phyloP scores from a whole-genome alignment of 2,888 invertebrate species.

The Zygothrica quintamaculata region DNA sequence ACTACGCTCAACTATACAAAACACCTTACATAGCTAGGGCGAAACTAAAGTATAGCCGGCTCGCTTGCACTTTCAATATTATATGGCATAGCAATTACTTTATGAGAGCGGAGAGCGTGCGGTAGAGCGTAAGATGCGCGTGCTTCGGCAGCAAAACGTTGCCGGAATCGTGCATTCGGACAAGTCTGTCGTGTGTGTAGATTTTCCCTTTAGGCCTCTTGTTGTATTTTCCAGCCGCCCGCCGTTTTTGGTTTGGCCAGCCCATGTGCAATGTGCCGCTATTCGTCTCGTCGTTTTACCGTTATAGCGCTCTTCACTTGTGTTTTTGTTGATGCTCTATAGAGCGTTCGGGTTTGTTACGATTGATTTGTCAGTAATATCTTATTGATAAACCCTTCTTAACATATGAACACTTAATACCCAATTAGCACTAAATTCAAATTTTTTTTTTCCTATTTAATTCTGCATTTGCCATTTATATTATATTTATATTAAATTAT shows the following conservation, averaged over 20 bases:
- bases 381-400: constrained; percentile 30
- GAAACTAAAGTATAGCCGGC: constrained; percentile 68
- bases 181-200: constrained; percentile 35
- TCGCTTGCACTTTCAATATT: constrained; percentile 49
- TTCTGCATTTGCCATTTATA: too few relatives aligned
- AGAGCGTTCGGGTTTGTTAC: constrained; percentile 15
- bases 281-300: constrained; percentile 58
- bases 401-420: neutral
- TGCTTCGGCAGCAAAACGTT: constrained; percentile 51
- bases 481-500: too few relatives aligned
- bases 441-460: too few relatives aligned
- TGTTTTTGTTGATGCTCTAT: constrained; percentile 55
- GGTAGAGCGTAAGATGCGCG: constrained; percentile 66
- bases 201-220: constrained; percentile 74
- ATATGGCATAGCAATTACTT: constrained; percentile 7
- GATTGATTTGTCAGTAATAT: constrained; percentile 30
- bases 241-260: constrained; percentile 52
- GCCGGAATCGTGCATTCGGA: constrained; percentile 40
- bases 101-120: constrained; percentile 37
- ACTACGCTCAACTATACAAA: constrained; percentile 74
- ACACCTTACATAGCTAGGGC: constrained; percentile 73
- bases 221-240: constrained; percentile 69
- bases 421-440: too few relatives aligned
- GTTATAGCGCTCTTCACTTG: constrained; percentile 51
- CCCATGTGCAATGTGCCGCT: constrained; percentile 67